Evolutionary conservation across 1,140 invertebrate species (phyloP), one percentile per base, ranked within the genome.

Genomic region (Cotesia glomerata): DNA sequence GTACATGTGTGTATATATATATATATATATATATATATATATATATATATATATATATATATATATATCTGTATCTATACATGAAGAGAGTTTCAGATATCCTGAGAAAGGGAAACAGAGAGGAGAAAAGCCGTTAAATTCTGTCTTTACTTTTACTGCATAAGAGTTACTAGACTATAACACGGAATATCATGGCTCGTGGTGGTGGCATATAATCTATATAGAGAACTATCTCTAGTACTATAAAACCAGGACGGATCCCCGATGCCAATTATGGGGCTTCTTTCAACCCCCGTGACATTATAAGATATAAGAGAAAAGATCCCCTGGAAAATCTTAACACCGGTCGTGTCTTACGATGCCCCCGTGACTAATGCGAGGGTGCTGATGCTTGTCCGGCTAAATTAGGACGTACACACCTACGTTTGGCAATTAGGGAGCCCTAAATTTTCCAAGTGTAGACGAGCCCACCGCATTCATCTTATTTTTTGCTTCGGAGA

Each of bases 241-340:
- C 66, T 65, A 69, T 49, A 63, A 72, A 62, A 64, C 54, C 71
- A 72, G 73, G 79, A 79, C 72, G 77, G 79, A 72, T 66, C 59
- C 72, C 61, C 56, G 8, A 56, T 77, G 69, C 75, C 79, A 80
- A 80, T 81, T 79, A 79, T 61, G 65, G 69, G 74, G 64, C 71
- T 72, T 72, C 71, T 72, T 72, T 56, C 66, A 58, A 32, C 54
- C 52, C 52, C 16, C 52, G 16, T 68, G 54, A 7, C 64, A 52
- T 11, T 51, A 64, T 39, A 64, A 18, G 62, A n/a, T 18, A 56
- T 16, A 18, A 18, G 65, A 65, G 34, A 65, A 34, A 52, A 67
- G 49, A 54, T 54, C 65, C 54, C 36, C 9, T 32, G 56, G 32
- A 72, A 72, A 72, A 72, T 72, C 71, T 72, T 72, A 52, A 72